Conservation (phyloP, 2,888 invertebrate species). For the Fabriciana adippe region DNA sequence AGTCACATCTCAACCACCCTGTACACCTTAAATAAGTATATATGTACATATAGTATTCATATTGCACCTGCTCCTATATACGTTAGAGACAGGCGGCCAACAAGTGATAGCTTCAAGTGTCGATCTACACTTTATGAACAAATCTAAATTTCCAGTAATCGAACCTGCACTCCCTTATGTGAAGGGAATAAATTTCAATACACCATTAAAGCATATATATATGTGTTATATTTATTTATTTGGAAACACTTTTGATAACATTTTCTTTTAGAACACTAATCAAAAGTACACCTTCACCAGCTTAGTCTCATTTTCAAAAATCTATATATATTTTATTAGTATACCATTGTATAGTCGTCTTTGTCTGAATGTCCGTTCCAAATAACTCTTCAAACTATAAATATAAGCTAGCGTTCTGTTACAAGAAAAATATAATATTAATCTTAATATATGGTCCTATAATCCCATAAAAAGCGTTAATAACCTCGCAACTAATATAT, state of each 20-base stretch:
- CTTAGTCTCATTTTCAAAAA: no score
- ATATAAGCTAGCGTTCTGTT: background rate
- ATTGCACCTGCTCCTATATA: slow-evolving; percentile 16
- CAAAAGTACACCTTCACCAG: no score
- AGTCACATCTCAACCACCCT: slow-evolving; percentile 12
- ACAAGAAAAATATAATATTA: slow-evolving; percentile 9
- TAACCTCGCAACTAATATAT: slow-evolving; percentile 6
- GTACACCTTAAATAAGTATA: slow-evolving; percentile 49
- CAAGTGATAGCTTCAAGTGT: slow-evolving; percentile 16
- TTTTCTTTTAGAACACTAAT: no score
- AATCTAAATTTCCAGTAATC: background rate
- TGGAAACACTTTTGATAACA: no score
- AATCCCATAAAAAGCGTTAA: slow-evolving; percentile 12
- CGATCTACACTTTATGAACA: slow-evolving; percentile 1
- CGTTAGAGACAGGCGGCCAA: slow-evolving; percentile 17
- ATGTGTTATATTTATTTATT: no score
- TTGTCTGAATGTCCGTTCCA: background rate
- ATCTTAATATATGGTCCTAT: slow-evolving; percentile 5
- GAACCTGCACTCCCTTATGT: no score
- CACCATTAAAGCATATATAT: no score
- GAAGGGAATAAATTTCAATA: no score
- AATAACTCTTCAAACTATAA: background rate
- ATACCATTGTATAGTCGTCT: no score
- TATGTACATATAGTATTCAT: slow-evolving; percentile 46
- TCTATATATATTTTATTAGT: no score